Percentiles rank a stretch among this genome's conserved stretches.
phyloP scores from a whole-genome alignment of 2,113 vertebrate species.

The Leptodactylus fuscus region DNA sequence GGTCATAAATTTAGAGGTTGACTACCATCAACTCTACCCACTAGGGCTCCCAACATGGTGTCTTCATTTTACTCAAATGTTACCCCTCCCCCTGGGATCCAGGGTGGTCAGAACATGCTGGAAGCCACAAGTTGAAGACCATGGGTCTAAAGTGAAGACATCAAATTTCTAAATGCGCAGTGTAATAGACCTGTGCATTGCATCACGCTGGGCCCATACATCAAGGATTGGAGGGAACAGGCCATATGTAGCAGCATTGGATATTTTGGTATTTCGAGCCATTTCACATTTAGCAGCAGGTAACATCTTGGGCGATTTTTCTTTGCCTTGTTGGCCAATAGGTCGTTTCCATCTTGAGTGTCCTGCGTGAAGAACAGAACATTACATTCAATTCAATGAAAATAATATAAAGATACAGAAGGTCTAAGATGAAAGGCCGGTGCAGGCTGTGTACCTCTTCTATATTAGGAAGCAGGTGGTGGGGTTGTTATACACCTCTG shows the following conservation, averaged over 20 bases:
- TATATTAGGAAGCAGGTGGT: too few species aligned
- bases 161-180: not conserved
- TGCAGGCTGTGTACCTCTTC: not conserved
- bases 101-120: too few species aligned
- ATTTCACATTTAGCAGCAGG: not conserved
- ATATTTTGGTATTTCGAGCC: not conserved
- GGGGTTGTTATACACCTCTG: too few species aligned
- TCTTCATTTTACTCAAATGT: too few species aligned
- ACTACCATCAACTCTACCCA: too few species aligned
- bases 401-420: not conserved
- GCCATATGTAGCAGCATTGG: too few species aligned
- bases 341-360: not conserved
- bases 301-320: not conserved
- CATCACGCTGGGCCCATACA: slow-evolving; percentile 50
- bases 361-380: not conserved
- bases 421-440: not conserved
- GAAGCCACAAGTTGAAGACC: not conserved
- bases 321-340: too few species aligned
- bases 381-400: not conserved
- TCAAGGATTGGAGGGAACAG: slow-evolving; percentile 42
- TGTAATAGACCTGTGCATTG: slow-evolving; percentile 50
- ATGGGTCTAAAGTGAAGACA: not conserved
- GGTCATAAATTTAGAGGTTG: too few species aligned
- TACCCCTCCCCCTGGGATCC: too few species aligned
- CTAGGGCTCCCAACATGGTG: too few species aligned